Percentiles rank a stretch among this genome's conserved stretches.
Evolutionary conservation across 2,113 vertebrate species (phyloP).

Genomic region (Eclectus roratus): DNA sequence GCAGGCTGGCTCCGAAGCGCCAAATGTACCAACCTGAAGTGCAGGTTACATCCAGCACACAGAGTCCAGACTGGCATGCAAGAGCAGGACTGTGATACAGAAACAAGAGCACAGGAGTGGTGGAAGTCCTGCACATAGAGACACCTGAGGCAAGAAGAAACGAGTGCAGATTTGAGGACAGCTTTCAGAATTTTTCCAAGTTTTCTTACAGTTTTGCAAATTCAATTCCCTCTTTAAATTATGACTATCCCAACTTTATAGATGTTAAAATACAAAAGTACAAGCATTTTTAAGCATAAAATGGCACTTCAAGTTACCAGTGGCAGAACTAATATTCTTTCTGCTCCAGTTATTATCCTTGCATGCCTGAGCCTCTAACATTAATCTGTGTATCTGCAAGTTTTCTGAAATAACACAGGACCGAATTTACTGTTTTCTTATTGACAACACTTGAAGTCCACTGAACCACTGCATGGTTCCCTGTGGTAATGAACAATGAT

Average conservation of each 20-base stretch:
- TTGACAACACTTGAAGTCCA: background rate
- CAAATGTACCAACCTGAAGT: background rate
- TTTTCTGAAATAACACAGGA: background rate
- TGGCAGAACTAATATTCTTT: background rate
- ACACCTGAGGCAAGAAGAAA: background rate
- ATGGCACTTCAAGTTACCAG: background rate
- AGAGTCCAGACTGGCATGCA: accelerated
- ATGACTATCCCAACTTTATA: accelerated
- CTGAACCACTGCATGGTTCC: background rate
- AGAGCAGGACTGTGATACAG: background rate
- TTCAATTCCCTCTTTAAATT: background rate
- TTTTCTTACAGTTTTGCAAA: background rate
- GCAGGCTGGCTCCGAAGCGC: background rate
- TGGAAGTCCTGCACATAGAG: background rate
- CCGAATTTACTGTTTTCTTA: background rate
- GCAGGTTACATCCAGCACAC: background rate
- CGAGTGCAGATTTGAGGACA: background rate
- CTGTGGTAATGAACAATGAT: background rate
- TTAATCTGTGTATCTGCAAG: background rate
- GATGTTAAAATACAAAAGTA: background rate
- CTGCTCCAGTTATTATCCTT: background rate
- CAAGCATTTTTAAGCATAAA: background rate
- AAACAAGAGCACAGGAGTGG: accelerated
- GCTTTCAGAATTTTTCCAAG: background rate
- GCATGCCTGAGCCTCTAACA: background rate